A percentile compares a stretch with the other conserved stretches of the same genome.
These are phyloP conservation scores for Palythoa grandiflora DNA, from an alignment of 92 coral and sea anemone species.

Conservation along the genomic window DNA sequence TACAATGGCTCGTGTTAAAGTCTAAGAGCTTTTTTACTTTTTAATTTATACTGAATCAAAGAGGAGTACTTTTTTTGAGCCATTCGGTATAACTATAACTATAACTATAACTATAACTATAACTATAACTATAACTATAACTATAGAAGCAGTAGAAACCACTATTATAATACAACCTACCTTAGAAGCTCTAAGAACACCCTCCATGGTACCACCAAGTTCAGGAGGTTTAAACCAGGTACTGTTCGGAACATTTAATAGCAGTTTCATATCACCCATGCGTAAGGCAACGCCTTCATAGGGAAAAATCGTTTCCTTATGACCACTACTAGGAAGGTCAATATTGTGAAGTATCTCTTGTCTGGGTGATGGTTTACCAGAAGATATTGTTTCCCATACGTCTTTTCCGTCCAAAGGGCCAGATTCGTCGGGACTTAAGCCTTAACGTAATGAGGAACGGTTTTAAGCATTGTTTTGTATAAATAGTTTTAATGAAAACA, in stretches of 20 bases:
- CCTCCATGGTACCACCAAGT: background rate
- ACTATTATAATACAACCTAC: background rate
- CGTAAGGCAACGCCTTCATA: constrained; percentile 4
- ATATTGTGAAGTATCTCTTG: constrained; percentile 8
- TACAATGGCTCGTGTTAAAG: no score
- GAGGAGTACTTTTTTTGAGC: no score
- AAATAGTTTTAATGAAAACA: no score
- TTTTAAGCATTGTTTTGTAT: no score
- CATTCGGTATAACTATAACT: no score
- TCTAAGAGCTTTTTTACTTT: no score
- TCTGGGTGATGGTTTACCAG: background rate
- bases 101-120: no score
- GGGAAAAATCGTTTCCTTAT: background rate
- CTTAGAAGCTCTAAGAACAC: background rate
- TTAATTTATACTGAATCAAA: no score
- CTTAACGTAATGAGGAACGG: background rate
- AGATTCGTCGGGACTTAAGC: background rate
- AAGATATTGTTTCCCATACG: background rate
- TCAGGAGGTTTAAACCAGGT: constrained; percentile 5
- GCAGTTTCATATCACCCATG: constrained; percentile 6
- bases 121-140: no score
- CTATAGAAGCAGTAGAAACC: no score
- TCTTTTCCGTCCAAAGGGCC: background rate
- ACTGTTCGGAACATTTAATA: constrained; percentile 4
- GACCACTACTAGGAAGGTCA: background rate